A percentile compares a stretch with the other conserved stretches of the same genome.
These are phyloP conservation scores for Helleia helle DNA, from an alignment of 2,888 invertebrate genomes.

Conservation along the genomic window DNA sequence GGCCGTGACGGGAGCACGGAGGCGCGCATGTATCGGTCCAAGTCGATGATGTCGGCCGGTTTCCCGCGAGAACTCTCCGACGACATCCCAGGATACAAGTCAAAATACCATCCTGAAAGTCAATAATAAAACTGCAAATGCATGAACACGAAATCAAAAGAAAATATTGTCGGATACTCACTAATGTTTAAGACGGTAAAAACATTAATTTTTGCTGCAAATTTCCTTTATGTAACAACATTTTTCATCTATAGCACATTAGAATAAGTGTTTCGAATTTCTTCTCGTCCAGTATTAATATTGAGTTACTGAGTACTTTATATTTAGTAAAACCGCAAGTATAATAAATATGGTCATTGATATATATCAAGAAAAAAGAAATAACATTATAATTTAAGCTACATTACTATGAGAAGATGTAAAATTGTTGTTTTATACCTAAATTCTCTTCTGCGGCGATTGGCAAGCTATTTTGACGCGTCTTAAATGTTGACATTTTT, in stretches of 20 bases:
- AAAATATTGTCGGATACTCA: background rate
- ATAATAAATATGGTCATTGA: background rate
- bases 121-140: background rate
- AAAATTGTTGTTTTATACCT: background rate
- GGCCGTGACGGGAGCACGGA: conserved; percentile 30
- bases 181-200: background rate
- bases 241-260: background rate
- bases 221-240: background rate
- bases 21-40: conserved; percentile 55
- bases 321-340: too few species aligned
- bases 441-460: background rate
- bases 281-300: too few species aligned
- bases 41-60: conserved; percentile 48
- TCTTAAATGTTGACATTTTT: too few species aligned
- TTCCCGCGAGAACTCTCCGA: conserved; percentile 20
- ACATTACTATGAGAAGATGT: background rate
- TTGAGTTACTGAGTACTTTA: too few species aligned
- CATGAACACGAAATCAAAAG: background rate
- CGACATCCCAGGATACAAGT: conserved; percentile 1
- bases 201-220: background rate
- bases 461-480: too few species aligned
- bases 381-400: background rate
- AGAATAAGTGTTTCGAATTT: too few species aligned
- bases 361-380: background rate
- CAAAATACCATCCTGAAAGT: background rate